Conservation (phyloP, 2,797 vertebrate genomes). For the Enteromius viviparus region DNA sequence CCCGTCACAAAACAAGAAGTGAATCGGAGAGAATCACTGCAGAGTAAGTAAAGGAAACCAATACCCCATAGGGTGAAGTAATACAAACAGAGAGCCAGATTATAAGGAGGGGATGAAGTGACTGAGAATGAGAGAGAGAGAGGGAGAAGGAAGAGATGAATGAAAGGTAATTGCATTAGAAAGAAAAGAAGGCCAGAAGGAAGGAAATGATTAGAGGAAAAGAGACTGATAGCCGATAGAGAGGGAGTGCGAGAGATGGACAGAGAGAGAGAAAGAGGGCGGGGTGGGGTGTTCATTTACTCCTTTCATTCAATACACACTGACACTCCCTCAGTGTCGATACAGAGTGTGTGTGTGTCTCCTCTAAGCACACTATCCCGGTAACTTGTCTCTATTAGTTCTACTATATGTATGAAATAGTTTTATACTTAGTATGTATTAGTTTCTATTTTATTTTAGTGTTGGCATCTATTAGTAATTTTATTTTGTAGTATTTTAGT, state of each 20-base stretch:
- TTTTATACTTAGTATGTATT: not conserved
- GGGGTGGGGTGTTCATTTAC: constrained; percentile 72
- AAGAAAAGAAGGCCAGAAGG: constrained; percentile 80
- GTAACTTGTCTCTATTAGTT: constrained; percentile 51
- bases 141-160: constrained; percentile 69
- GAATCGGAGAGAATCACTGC: constrained; percentile 61
- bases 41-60: constrained; percentile 68
- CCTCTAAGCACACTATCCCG: constrained; percentile 12
- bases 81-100: constrained; percentile 63
- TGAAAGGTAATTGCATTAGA: constrained; percentile 81
- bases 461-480: not conserved
- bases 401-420: constrained; percentile 43
- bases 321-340: constrained; percentile 77
- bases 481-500: not conserved
- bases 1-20: constrained; percentile 68
- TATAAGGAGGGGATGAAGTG: constrained; percentile 64
- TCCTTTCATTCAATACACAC: constrained; percentile 74
- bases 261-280: constrained; percentile 59
- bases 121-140: constrained; percentile 56
- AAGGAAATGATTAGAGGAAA: constrained; percentile 83
- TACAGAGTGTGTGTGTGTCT: constrained; percentile 60
- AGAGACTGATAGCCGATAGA: constrained; percentile 80
- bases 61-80: constrained; percentile 69
- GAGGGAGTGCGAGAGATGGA: constrained; percentile 40
- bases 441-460: not conserved